Evolutionary conservation across 2,888 invertebrate species (phyloP).

Genomic region (Coleophora deauratella): DNA sequence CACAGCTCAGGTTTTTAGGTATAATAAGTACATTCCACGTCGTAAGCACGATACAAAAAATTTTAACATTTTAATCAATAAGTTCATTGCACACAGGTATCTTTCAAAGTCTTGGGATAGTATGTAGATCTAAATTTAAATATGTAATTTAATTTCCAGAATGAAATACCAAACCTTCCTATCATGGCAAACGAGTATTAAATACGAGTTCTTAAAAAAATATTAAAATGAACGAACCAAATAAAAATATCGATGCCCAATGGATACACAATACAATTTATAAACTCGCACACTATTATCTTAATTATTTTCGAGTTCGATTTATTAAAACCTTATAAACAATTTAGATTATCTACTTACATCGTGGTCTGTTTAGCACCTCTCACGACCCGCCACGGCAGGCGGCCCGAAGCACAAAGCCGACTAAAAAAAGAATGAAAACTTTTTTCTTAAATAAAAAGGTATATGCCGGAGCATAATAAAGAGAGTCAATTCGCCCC

Average conservation of each 20-base stretch:
- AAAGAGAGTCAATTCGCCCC: constrained; percentile 60
- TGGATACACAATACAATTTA: constrained; percentile 10
- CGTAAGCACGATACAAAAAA: no score
- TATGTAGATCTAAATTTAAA: no score
- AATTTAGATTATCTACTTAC: constrained; percentile 48
- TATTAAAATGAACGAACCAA: neutral
- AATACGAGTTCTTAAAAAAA: no score
- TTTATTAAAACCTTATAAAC: constrained; percentile 43
- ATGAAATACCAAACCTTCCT: no score
- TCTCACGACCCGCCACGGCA: constrained; percentile 39
- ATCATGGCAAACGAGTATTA: no score
- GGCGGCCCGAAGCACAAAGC: constrained; percentile 42
- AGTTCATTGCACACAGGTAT: no score
- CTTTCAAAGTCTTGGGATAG: no score
- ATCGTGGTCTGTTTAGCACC: constrained; percentile 54
- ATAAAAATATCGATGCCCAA: constrained; percentile 1
- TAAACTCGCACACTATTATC: constrained; percentile 25
- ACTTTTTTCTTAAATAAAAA: constrained; percentile 20
- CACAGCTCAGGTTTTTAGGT: no score
- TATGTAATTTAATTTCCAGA: no score
- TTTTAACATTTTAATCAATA: no score
- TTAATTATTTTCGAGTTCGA: constrained; percentile 49
- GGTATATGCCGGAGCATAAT: constrained; percentile 38
- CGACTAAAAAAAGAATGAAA: constrained; percentile 38
- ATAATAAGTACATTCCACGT: no score